A percentile compares a stretch with the other conserved stretches of the same genome.
These are phyloP conservation scores for Agrilus planipennis DNA, from an alignment of 1,140 invertebrate species.

Conservation along the genomic window DNA sequence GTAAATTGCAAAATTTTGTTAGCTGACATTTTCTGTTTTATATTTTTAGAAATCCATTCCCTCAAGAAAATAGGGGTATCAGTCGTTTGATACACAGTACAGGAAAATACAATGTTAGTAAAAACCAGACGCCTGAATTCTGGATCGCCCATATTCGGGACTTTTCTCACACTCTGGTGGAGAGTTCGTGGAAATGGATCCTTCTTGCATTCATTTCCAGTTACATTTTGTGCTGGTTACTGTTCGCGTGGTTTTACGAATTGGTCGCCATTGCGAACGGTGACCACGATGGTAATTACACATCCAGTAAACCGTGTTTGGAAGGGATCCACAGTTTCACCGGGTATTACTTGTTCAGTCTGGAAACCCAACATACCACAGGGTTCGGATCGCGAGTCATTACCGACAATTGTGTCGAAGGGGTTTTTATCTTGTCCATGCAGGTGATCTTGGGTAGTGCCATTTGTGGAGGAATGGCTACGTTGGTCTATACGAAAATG, in stretches of 20 bases:
- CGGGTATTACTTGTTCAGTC: constrained; percentile 45
- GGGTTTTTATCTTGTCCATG: constrained; percentile 56
- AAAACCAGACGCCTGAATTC: constrained; percentile 4
- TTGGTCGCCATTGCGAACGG: constrained; percentile 21
- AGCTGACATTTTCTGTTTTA: too few relatives aligned
- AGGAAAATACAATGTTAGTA: constrained; percentile 14
- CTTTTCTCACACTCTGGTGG: constrained; percentile 48
- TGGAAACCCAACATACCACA: constrained; percentile 51
- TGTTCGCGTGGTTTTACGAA: constrained; percentile 25
- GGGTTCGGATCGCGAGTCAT: constrained; percentile 63
- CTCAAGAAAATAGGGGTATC: too few relatives aligned
- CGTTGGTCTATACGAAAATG: constrained; percentile 48
- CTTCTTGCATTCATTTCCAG: constrained; percentile 35
- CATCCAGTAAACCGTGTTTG: constrained; percentile 16
- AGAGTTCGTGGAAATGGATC: constrained; percentile 47
- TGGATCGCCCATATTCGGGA: constrained; percentile 41
- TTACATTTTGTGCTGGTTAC: constrained; percentile 23
- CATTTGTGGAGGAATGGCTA: constrained; percentile 43
- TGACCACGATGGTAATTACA: constrained; percentile 15
- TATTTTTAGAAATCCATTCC: too few relatives aligned
- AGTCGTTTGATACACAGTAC: too few relatives aligned
- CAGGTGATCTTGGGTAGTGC: constrained; percentile 45
- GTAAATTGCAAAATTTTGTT: too few relatives aligned
- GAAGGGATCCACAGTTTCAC: constrained; percentile 30
- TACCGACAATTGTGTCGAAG: constrained; percentile 74